Conservation (phyloP, 2,797 vertebrate species). For the Buphagus erythrorhynchus region DNA sequence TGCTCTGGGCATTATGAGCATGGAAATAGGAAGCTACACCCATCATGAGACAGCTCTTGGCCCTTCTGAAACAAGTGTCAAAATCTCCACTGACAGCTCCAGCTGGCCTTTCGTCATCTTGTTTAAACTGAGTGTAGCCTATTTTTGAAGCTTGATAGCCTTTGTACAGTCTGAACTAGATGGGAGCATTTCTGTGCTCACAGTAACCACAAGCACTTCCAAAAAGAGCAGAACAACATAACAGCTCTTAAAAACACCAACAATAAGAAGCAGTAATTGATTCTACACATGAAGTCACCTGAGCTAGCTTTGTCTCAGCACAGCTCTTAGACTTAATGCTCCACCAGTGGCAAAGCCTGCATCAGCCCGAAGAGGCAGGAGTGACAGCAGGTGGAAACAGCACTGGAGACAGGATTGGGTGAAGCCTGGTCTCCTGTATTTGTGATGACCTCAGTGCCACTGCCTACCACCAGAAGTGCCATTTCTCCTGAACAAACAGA, state of each 20-base stretch:
- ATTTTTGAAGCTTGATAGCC: neutral
- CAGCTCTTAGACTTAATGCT: neutral
- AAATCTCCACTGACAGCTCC: neutral
- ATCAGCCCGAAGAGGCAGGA: neutral
- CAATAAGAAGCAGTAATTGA: neutral
- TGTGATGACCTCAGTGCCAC: neutral
- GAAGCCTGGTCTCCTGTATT: neutral
- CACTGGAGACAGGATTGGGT: neutral
- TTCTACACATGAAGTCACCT: neutral
- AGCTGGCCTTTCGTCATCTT: neutral
- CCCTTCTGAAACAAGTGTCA: neutral
- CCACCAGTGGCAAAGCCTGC: neutral
- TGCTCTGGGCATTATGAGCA: neutral
- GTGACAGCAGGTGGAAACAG: accelerated
- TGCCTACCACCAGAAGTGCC: neutral
- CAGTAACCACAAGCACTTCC: neutral
- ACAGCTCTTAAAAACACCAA: neutral
- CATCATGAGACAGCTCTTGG: accelerated
- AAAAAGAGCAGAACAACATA: neutral
- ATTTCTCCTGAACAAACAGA: neutral
- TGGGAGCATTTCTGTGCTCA: neutral
- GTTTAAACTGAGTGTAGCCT: neutral
- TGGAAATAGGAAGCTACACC: neutral
- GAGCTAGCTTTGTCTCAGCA: neutral
- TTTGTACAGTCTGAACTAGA: neutral